Evolutionary conservation across 2,113 vertebrate genomes (phyloP).

Genomic region (Leuciscus idus): DNA sequence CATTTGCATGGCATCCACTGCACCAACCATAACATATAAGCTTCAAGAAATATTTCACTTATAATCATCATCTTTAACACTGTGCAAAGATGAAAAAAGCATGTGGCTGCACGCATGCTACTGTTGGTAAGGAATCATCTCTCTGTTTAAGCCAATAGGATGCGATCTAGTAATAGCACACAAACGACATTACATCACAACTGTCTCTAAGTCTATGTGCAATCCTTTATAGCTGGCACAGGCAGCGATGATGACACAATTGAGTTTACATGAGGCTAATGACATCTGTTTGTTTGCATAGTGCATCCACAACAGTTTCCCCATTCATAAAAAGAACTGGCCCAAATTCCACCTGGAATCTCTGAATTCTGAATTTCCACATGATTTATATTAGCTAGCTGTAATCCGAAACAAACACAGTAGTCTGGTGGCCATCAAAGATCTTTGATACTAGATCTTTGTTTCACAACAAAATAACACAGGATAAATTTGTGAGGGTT

Average conservation of each 20-base stretch:
- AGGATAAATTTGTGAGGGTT: background rate
- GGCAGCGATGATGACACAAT: background rate
- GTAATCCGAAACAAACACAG: background rate
- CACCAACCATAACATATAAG: background rate
- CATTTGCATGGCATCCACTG: background rate
- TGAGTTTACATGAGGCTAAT: constrained; percentile 12
- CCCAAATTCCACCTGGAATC: background rate
- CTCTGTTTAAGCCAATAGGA: constrained; percentile 1
- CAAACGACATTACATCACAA: constrained; percentile 21
- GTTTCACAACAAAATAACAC: background rate
- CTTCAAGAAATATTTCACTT: background rate
- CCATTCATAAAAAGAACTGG: constrained; percentile 1
- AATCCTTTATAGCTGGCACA: constrained; percentile 21
- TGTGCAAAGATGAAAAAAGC: background rate
- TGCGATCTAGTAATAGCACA: constrained; percentile 11
- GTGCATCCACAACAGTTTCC: background rate
- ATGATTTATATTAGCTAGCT: background rate
- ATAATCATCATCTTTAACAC: background rate
- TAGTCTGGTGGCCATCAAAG: background rate
- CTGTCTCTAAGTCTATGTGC: constrained; percentile 27
- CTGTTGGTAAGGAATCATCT: background rate
- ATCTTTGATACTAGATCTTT: background rate
- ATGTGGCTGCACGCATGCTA: background rate
- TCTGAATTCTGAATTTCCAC: background rate
- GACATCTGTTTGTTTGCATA: constrained; percentile 3